Conservation (phyloP, 2,797 vertebrate genomes). For the Tiaroga cobitis region DNA sequence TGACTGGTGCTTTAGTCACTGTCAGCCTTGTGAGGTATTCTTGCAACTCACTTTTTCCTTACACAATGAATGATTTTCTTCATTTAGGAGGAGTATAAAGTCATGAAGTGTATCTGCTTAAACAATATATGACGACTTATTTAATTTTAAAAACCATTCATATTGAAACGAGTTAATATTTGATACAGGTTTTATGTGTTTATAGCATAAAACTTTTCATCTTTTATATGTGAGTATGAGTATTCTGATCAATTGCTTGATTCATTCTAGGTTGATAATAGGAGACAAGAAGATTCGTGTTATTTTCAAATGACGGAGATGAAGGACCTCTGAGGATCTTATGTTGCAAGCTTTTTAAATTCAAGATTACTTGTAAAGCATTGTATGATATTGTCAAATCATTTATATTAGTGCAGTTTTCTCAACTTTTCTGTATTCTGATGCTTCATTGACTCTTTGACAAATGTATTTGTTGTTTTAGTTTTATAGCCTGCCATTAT, state of each 20-base stretch:
- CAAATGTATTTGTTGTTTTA: slow-evolving; percentile 20
- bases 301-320: slow-evolving; percentile 67
- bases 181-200: not conserved
- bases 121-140: not conserved
- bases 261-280: slow-evolving; percentile 69
- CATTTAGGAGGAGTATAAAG: not conserved
- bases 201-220: not conserved
- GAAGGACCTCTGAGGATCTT: not conserved
- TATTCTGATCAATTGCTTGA: slow-evolving; percentile 22
- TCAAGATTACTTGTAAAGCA: slow-evolving; percentile 24
- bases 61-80: not conserved
- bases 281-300: slow-evolving; percentile 74
- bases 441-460: not conserved
- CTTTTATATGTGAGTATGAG: not conserved
- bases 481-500: slow-evolving; percentile 1
- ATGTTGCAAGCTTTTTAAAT: slow-evolving; percentile 3
- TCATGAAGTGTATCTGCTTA: not conserved
- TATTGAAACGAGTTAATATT: not conserved
- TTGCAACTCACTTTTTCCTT: not conserved
- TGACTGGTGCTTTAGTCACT: slow-evolving; percentile 67
- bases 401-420: slow-evolving; percentile 25
- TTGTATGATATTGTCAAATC: slow-evolving; percentile 27
- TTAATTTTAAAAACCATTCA: not conserved
- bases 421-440: not conserved
- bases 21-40: slow-evolving; percentile 70